phyloP scores from a whole-genome alignment of 2,797 vertebrate genomes.

The Acanthopagrus latus region DNA sequence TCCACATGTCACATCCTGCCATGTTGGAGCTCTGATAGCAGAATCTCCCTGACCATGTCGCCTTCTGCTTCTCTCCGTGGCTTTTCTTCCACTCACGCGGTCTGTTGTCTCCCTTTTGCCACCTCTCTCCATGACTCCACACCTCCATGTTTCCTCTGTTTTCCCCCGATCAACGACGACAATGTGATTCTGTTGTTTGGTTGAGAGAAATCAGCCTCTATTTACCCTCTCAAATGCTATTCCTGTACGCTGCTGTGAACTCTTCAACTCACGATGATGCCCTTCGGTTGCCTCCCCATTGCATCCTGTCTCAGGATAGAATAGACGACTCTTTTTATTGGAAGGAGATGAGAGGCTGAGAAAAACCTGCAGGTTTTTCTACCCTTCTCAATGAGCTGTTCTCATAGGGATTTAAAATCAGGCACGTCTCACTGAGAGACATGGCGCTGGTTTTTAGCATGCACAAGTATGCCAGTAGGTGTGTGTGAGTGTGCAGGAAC shows the following conservation, averaged over 20 bases:
- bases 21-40: conserved; percentile 72
- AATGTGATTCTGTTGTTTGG: conserved; percentile 25
- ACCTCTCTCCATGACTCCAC: conserved; percentile 16
- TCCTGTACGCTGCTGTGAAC: conserved; percentile 59
- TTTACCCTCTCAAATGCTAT: conserved; percentile 43
- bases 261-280: conserved; percentile 71
- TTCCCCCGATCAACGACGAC: conserved; percentile 53
- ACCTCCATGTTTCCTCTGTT: conserved; percentile 43
- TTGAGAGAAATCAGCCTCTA: conserved; percentile 21
- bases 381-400: conserved; percentile 38
- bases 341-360: conserved; percentile 62
- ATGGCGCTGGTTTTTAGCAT: conserved; percentile 35
- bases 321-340: conserved; percentile 64
- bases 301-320: conserved; percentile 58
- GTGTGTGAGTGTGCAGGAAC: conserved; percentile 31
- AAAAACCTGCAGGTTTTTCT: conserved; percentile 48
- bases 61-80: conserved; percentile 26
- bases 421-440: conserved; percentile 9
- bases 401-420: conserved; percentile 48
- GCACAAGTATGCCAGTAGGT: conserved; percentile 23
- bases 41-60: conserved; percentile 31
- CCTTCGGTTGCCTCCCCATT: conserved; percentile 48
- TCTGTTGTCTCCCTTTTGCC: conserved; percentile 27
- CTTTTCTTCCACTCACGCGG: conserved; percentile 35
- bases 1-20: conserved; percentile 79